phyloP scores from a whole-genome alignment of 2,888 invertebrate species.

The Euzophera pinguis region DNA sequence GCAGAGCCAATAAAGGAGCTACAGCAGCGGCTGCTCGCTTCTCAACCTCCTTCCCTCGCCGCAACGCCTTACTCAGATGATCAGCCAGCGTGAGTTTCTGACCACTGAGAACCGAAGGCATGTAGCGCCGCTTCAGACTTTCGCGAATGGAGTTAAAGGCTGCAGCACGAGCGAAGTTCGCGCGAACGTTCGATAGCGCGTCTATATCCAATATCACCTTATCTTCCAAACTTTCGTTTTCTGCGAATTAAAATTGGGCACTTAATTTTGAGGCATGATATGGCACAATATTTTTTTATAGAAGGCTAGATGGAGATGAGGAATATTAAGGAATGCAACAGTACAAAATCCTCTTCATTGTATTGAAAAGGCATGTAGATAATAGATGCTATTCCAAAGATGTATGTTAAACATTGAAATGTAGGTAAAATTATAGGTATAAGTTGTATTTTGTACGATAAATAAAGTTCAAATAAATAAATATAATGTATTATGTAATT shows the following conservation, averaged over 20 bases:
- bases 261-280: too few relatives aligned
- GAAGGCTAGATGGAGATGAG: too few relatives aligned
- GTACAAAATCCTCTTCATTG: too few relatives aligned
- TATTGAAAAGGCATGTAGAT: too few relatives aligned
- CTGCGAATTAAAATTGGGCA: conserved; percentile 48
- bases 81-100: conserved; percentile 91
- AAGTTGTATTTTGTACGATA: too few relatives aligned
- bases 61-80: conserved; percentile 88
- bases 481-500: not conserved
- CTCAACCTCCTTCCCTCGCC: conserved; percentile 91
- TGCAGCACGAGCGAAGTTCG: conserved; percentile 88
- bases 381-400: too few relatives aligned
- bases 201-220: conserved; percentile 93
- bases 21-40: conserved; percentile 90
- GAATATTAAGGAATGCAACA: too few relatives aligned
- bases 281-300: too few relatives aligned
- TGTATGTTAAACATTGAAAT: too few relatives aligned
- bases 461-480: too few relatives aligned
- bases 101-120: conserved; percentile 87
- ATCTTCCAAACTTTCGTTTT: conserved; percentile 86
- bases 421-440: too few relatives aligned
- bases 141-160: conserved; percentile 86
- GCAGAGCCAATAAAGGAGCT: conserved; percentile 89
- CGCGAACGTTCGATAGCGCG: conserved; percentile 89
- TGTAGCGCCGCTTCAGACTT: conserved; percentile 87